Evolutionary conservation across 2,797 vertebrate species (phyloP), one percentile per base, ranked within the genome.

Genomic region (Acipenser ruthenus): DNA sequence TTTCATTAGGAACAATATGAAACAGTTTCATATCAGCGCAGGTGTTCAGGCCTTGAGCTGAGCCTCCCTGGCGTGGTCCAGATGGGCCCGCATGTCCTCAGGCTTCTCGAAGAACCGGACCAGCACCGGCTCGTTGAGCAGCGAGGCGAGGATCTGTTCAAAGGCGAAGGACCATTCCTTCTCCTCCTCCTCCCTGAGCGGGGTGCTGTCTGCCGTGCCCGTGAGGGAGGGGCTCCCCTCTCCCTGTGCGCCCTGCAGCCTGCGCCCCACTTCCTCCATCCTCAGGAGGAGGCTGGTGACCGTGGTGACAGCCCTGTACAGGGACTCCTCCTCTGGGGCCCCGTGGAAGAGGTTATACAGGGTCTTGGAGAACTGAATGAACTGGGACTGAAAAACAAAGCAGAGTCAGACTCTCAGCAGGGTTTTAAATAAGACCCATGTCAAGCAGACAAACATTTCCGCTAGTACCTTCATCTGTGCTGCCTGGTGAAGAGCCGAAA

Each of bases 281-380:
- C 91, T 92, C 75, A 98, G 83, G 66, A 98, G 86, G 63, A 98
- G 94, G 79, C 90, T 93, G 74, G 97, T 99, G 15, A 99, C 97
- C 1, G 92, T 86, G 0, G 94, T 93, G 53, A 99, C 93, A 0
- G 96, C 94, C 9, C 86, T 90, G 78, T 95, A 99, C 1, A 98
- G 75, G 5, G 83, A 75, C 12, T 99, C 95, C 83, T 99, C 96
- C 72, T 97, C 92, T 0, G 92, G 89, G 68, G 95, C 89, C 0
- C 94, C 94, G 0, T 96, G 95, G 75, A 99, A 99, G 71, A 98
- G 87, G 77, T 94, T 94, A 84, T 96, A 97, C 48, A 99, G 83
- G 0, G 96, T 98, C 85, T 97, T 99, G 66, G 94, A 98, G 82
- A 99, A 94, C 78, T 95, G 92, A 79, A 96, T 97, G 82, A 99